A percentile compares a stretch with the other conserved stretches of the same genome.
Evolutionary conservation across 2,113 vertebrate genomes (phyloP).

Genomic region (Bubo scandiacus): DNA sequence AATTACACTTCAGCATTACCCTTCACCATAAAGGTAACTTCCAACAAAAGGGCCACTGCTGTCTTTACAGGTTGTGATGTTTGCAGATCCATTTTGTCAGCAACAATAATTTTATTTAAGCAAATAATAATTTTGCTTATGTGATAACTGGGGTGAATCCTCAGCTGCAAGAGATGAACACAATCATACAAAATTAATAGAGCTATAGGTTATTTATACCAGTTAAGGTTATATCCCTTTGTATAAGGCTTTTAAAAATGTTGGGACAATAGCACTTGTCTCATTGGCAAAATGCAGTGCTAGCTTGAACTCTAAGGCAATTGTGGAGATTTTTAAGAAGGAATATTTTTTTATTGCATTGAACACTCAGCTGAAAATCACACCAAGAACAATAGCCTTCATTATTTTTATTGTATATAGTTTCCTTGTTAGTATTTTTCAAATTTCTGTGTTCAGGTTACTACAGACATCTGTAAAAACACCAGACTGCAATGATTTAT

Average conservation of each 20-base stretch:
- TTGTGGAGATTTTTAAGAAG: neutral
- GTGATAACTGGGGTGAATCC: neutral
- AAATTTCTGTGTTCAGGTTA: neutral
- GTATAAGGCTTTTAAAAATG: neutral
- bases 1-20: neutral
- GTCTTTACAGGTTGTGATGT: neutral
- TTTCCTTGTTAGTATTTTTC: neutral
- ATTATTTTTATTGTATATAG: neutral
- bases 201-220: neutral
- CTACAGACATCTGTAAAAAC: neutral
- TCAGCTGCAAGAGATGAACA: neutral
- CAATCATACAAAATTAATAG: neutral
- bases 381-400: neutral
- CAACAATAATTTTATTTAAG: neutral
- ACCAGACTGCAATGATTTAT: neutral
- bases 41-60: neutral
- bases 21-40: neutral
- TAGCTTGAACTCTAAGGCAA: neutral
- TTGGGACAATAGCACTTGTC: neutral
- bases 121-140: neutral
- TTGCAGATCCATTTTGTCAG: neutral
- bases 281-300: neutral
- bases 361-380: neutral
- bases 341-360: neutral
- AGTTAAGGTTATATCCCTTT: neutral